Base-by-base conservation (phyloP, 2,888 invertebrate species). In the Chaitophorus viminalis region DNA sequence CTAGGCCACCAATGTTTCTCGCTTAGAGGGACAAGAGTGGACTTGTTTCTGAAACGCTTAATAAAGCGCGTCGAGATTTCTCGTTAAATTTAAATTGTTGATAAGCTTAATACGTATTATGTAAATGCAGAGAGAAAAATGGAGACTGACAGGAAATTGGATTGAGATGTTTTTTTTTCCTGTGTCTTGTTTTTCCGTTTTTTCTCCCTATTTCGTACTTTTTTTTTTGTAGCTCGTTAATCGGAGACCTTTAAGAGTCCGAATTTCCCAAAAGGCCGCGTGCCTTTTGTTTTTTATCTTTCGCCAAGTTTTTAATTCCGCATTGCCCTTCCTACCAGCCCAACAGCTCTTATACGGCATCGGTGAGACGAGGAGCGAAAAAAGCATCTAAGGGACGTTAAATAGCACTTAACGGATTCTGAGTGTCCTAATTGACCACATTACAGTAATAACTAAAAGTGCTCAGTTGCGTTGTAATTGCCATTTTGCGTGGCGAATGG, bases 331-430 rank as follows among this genome's bases (percentile, higher is more conserved):
- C 29, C 36, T 36, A 29, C 6, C 4, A 14, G 29, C 6, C 60
- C 21, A 21, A 65, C 6, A 78, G 36, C n/a, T 60, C 36, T 79
- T 36, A 36, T 14, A 60, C n/a, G 79, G 65, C n/a, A 36, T 60
- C 36, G 36, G 14, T 21, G 29, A 29, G 6, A 33, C 14, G 54
- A 1, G 0, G 29, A 18, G 29, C 68, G 29, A 39, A 60, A 54
- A 75, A 65, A 84, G 25, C 39, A 74, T 17, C 31, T 25, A 8
- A 74, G 31, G 46, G 60, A 87, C 72, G 86, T 87, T 87, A 87
- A 87, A 87, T 87, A 78, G 86, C 86, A 87, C 86, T 79, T 79
- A 76, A 79, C 72, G 86, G 70, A 83, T 83, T 75, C 60, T 31
- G 46, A 76, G 65, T 46, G 84, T 84, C 84, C 76, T 84, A 84